Evolutionary conservation across 2,113 vertebrate genomes (phyloP).

Genomic region (Nothoprocta perdicaria): DNA sequence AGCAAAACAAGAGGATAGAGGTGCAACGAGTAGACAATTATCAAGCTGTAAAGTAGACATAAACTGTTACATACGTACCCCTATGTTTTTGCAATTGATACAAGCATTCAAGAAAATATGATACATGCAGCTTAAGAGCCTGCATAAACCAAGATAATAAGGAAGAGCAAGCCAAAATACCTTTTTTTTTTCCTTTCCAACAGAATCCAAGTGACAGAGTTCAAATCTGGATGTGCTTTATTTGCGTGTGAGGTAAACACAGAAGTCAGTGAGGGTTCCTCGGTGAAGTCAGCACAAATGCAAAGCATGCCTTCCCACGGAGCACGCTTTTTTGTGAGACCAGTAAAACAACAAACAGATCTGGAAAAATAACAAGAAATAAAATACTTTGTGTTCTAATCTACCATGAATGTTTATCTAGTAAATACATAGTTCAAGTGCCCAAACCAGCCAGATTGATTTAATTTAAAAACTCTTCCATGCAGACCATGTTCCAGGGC

Average conservation of each 20-base stretch:
- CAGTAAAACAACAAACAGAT: conserved; percentile 60
- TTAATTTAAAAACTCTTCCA: conserved; percentile 22
- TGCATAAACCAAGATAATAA: conserved; percentile 9
- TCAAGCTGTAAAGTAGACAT: not conserved
- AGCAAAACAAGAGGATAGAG: not conserved
- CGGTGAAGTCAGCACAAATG: conserved; percentile 58
- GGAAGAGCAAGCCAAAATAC: not conserved
- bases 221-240: conserved; percentile 66
- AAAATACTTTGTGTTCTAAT: conserved; percentile 53
- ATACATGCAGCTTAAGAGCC: not conserved
- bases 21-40: not conserved
- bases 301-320: conserved; percentile 56
- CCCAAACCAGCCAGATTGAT: conserved; percentile 27
- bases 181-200: not conserved
- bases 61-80: not conserved
- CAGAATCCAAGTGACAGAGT: conserved; percentile 55
- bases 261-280: conserved; percentile 56
- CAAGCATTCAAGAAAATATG: not conserved
- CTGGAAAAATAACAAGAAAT: conserved; percentile 53
- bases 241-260: conserved; percentile 47
- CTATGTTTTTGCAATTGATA: not conserved
- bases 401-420: conserved; percentile 44
- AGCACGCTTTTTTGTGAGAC: conserved; percentile 27
- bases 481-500: not conserved
- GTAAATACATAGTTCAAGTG: conserved; percentile 51